A percentile compares a stretch with the other conserved stretches of the same genome.
phyloP scores from a whole-genome alignment of 2,113 vertebrate species.

The Epinephelus moara region DNA sequence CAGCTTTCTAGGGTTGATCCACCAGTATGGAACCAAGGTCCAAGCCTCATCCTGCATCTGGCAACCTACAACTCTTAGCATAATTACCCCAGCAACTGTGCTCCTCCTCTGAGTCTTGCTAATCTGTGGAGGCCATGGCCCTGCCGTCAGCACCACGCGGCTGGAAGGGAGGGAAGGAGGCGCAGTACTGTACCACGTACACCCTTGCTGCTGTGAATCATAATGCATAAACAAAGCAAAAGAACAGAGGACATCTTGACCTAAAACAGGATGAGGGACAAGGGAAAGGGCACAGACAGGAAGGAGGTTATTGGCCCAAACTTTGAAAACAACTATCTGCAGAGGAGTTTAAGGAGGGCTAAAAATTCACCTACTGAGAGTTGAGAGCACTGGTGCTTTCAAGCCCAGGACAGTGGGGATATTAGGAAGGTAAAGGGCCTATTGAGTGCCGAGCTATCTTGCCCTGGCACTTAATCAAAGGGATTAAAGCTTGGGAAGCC shows the following conservation, averaged over 20 bases:
- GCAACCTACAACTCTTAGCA: conserved; percentile 59
- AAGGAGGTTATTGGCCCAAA: conserved; percentile 74
- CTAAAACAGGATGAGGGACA: conserved; percentile 82
- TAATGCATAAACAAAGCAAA: conserved; percentile 82
- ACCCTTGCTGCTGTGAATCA: conserved; percentile 69
- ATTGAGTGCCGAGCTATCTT: conserved; percentile 91
- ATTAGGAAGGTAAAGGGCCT: conserved; percentile 87
- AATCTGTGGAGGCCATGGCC: conserved; percentile 67
- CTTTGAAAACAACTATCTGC: conserved; percentile 85
- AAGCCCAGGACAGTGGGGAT: conserved; percentile 87
- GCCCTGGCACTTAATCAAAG: conserved; percentile 99
- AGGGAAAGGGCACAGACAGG: conserved; percentile 63
- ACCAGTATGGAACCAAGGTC: conserved; percentile 49
- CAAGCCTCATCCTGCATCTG: conserved; percentile 59
- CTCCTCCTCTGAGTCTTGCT: conserved; percentile 57
- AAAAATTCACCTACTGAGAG: conserved; percentile 86
- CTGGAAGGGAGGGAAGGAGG: conserved; percentile 57
- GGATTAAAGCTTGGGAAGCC: conserved; percentile 96
- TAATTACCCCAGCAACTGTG: conserved; percentile 63
- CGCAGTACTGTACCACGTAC: conserved; percentile 53
- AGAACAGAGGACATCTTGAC: conserved; percentile 85
- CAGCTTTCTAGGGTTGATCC: conserved; percentile 58
- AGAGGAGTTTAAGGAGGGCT: conserved; percentile 84
- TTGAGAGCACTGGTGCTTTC: conserved; percentile 85
- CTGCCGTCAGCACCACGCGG: conserved; percentile 46